phyloP scores from a whole-genome alignment of 2,888 invertebrate genomes.

The Synanthedon vespiformis region DNA sequence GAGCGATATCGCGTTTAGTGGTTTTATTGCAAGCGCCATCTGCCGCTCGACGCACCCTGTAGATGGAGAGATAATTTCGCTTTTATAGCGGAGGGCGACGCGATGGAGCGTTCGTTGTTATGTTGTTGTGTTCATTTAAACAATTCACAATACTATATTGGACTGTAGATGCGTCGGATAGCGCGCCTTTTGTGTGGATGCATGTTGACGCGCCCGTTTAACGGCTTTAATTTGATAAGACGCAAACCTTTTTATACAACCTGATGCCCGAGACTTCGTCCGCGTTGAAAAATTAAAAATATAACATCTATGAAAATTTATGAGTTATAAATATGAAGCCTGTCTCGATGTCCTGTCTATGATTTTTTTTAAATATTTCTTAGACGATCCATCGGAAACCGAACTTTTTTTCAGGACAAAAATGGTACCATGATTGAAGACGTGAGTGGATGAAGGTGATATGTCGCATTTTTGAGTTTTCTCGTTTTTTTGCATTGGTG shows the following conservation, averaged over 20 bases:
- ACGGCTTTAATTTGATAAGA: constrained; percentile 48
- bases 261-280: too few species aligned
- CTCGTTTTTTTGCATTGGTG: too few species aligned
- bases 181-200: constrained; percentile 42
- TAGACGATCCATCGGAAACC: too few species aligned
- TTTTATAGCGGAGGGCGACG: constrained; percentile 43
- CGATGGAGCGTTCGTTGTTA: constrained; percentile 43
- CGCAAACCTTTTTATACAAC: constrained; percentile 8
- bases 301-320: too few species aligned
- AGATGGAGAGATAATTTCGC: constrained; percentile 67
- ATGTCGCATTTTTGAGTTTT: too few species aligned
- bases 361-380: too few species aligned
- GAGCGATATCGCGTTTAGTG: constrained; percentile 68
- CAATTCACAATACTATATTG: constrained; percentile 50
- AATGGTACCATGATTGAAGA: too few species aligned
- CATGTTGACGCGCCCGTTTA: constrained; percentile 38
- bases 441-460: too few species aligned
- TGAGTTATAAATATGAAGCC: too few species aligned
- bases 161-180: constrained; percentile 49
- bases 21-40: constrained; percentile 71
- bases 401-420: too few species aligned
- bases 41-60: constrained; percentile 50
- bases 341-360: too few species aligned
- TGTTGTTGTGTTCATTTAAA: constrained; percentile 59
- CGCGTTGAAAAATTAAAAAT: too few species aligned